These are phyloP conservation scores for Microctenopoma stevenorrisi DNA, from an alignment of 2,797 vertebrate genomes.

Conservation along the genomic window DNA sequence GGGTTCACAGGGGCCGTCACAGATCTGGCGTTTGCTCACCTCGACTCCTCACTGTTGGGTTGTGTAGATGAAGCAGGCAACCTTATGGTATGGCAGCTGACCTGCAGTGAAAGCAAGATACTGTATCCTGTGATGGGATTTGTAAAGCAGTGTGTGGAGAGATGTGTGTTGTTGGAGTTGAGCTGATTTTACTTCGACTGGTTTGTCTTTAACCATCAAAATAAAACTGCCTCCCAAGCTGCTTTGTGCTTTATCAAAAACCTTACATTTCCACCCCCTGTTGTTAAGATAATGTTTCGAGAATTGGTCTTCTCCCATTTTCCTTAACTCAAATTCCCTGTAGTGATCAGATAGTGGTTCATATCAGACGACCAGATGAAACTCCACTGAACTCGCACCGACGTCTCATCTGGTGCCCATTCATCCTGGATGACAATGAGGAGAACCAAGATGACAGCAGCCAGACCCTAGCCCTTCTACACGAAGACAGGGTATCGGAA, in stretches of 20 bases:
- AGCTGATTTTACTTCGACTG: background rate
- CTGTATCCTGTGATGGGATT: constrained; percentile 86
- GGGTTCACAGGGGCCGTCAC: constrained; percentile 95
- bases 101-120: constrained; percentile 91
- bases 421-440: constrained; percentile 94
- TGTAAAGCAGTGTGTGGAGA: background rate
- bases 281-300: background rate
- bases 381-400: constrained; percentile 90
- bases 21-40: constrained; percentile 97
- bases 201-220: background rate
- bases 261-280: background rate
- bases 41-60: constrained; percentile 94
- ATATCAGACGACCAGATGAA: constrained; percentile 89
- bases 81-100: constrained; percentile 96
- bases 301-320: constrained; percentile 10
- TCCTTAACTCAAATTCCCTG: constrained; percentile 78
- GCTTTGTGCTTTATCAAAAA: background rate
- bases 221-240: background rate
- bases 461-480: constrained; percentile 93
- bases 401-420: constrained; percentile 98
- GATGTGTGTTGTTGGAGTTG: background rate
- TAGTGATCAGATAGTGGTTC: constrained; percentile 94
- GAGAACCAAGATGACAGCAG: constrained; percentile 91
- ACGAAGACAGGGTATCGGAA: constrained; percentile 91
- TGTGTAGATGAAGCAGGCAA: constrained; percentile 97